These are phyloP conservation scores for Heliconius melpomene DNA, from an alignment of 1,140 invertebrate species.

Conservation along the genomic window DNA sequence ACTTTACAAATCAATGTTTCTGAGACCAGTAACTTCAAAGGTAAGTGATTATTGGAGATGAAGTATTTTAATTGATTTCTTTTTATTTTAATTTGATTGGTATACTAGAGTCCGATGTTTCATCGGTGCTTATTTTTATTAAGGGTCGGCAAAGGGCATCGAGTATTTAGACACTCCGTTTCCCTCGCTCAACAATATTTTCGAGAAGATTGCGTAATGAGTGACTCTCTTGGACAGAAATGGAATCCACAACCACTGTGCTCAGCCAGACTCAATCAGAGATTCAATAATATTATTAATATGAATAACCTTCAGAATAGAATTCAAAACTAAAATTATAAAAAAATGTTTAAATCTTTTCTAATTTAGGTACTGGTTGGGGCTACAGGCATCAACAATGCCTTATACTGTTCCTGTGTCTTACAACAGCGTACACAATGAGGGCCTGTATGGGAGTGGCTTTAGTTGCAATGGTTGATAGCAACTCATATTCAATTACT, in stretches of 20 bases:
- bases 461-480: conserved; percentile 85
- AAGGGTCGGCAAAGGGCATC: no score
- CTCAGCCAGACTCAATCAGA: no score
- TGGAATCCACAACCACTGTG: no score
- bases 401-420: conserved; percentile 83
- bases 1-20: conserved; percentile 22
- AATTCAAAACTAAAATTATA: no score
- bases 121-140: no score
- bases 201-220: no score
- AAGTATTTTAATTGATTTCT: neutral
- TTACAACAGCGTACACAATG: conserved; percentile 85
- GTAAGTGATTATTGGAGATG: conserved; percentile 21
- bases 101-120: neutral
- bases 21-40: conserved; percentile 34
- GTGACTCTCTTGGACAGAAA: no score
- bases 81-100: no score
- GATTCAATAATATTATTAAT: no score
- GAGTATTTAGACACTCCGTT: no score
- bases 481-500: neutral
- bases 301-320: no score
- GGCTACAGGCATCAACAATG: conserved; percentile 84
- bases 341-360: neutral
- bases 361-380: conserved; percentile 39
- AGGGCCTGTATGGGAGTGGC: conserved; percentile 86
- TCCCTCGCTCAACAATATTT: no score